Evolutionary conservation across 2,113 vertebrate species (phyloP), one percentile per base, ranked within the genome.

Genomic region (Ophiodon elongatus): DNA sequence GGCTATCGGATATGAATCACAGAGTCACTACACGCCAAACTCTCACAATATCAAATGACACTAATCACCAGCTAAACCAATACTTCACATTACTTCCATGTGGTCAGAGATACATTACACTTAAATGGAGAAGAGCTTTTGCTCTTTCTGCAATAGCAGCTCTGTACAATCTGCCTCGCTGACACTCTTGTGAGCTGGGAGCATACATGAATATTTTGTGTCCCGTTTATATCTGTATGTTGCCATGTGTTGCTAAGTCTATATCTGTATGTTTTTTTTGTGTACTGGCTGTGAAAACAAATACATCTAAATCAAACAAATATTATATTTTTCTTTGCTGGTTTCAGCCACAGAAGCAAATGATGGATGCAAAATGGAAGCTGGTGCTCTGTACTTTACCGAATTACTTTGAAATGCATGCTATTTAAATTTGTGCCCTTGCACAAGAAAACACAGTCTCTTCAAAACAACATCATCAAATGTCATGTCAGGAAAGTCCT

Each of bases 381-480:
- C 35, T 43, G 33, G 35, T 11, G 6, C 41, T n/a, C n/a, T 62
- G 43, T 47, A n/a, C 7, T 43, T n/a, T 23, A 25, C 31, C 43
- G 23, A 67, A 29, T 39, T 8, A 9, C n/a, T n/a, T n/a, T n/a
- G n/a, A n/a, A n/a, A n/a, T n/a, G n/a, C n/a, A n/a, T n/a, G n/a
- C n/a, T n/a, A 37, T 71, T 65, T 39, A 65, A 4, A 41, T 67
- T 57, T 27, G 47, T 45, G 33, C 70, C 17, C 33, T 31, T 2
- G 2, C 23, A 4, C 14, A 31, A n/a, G n/a, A 71, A 52, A 31
- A 33, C 9, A 74, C 13, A 71, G 60, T 66, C 31, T 17, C n/a
- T 50, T 64, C 35, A 50, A 60, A 72, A 52, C 29, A 64, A 63
- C 11, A n/a, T 10, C 7, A 80, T 56, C 6, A 57, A 64, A 64